Percentiles rank a stretch among this genome's conserved stretches.
These are phyloP conservation scores for Apostichopus parvimensis DNA, from an alignment of 35 echinoderm and acorn worm species.

Conservation along the genomic window DNA sequence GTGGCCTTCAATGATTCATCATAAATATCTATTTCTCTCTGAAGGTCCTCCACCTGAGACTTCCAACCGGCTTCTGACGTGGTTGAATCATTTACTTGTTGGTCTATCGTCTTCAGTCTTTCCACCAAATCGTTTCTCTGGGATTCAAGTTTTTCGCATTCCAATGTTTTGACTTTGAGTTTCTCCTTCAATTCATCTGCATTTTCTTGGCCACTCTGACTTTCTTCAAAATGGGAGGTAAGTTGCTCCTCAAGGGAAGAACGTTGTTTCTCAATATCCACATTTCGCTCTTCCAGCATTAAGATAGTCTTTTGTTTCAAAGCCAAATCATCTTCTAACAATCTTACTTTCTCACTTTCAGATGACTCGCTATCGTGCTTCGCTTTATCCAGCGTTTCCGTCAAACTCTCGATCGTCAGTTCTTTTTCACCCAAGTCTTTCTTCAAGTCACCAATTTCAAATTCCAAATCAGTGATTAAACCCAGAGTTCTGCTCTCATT, in stretches of 20 bases:
- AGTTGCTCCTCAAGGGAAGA: slow-evolving; percentile 12
- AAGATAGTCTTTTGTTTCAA: slow-evolving; percentile 20
- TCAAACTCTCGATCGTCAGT: slow-evolving; percentile 7
- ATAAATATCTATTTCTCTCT: slow-evolving; percentile 58
- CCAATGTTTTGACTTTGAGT: slow-evolving; percentile 9
- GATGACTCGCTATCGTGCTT: neutral
- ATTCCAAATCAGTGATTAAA: slow-evolving; percentile 69
- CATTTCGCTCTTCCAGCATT: slow-evolving; percentile 8
- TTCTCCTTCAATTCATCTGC: neutral
- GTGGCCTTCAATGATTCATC: slow-evolving; percentile 48
- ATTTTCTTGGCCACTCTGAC: neutral
- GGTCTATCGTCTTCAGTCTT: neutral
- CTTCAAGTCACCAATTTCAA: slow-evolving; percentile 56
- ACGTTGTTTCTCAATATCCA: neutral
- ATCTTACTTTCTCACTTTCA: neutral
- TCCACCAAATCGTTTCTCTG: neutral
- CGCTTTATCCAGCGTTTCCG: slow-evolving; percentile 9
- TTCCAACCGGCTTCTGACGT: neutral
- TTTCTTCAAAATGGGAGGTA: neutral
- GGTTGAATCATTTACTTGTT: neutral
- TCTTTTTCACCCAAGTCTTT: slow-evolving; percentile 41
- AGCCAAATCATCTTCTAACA: neutral
- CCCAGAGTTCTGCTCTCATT: slow-evolving; percentile 60
- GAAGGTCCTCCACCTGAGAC: slow-evolving; percentile 50
- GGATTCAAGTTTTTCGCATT: slow-evolving; percentile 24